Conservation (phyloP, 2,113 vertebrate genomes). For the Zingel zingel region DNA sequence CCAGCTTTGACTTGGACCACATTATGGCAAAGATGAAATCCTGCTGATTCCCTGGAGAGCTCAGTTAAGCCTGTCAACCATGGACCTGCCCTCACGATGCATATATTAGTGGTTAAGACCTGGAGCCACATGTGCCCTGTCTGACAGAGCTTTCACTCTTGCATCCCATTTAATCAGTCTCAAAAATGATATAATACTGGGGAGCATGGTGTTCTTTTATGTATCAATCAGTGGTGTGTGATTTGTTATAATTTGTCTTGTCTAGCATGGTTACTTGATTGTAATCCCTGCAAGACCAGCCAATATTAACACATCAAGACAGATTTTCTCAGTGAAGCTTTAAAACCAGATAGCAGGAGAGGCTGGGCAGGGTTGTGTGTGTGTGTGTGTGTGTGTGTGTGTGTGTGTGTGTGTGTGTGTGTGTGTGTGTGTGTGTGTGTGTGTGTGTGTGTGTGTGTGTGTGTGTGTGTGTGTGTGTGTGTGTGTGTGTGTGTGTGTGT, state of each 20-base stretch:
- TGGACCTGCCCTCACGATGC: too few relatives aligned
- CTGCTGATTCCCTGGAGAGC: too few relatives aligned
- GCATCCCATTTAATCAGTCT: too few relatives aligned
- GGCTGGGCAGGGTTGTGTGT: neutral
- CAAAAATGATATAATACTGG: neutral
- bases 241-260: neutral
- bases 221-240: neutral
- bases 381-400: neutral
- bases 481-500: neutral
- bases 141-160: neutral
- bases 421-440: neutral
- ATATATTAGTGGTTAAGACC: too few relatives aligned
- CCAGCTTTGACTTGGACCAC: too few relatives aligned
- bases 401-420: neutral
- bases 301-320: conserved; percentile 15
- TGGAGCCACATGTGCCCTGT: too few relatives aligned
- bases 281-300: conserved; percentile 59
- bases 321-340: conserved; percentile 34
- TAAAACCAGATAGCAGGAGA: neutral
- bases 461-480: neutral
- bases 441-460: neutral
- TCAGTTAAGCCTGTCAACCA: too few relatives aligned
- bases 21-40: too few relatives aligned
- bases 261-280: conserved; percentile 46
- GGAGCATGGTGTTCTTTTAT: neutral